Conservation (phyloP, 2,113 vertebrate species). For the Trachemys scripta region DNA sequence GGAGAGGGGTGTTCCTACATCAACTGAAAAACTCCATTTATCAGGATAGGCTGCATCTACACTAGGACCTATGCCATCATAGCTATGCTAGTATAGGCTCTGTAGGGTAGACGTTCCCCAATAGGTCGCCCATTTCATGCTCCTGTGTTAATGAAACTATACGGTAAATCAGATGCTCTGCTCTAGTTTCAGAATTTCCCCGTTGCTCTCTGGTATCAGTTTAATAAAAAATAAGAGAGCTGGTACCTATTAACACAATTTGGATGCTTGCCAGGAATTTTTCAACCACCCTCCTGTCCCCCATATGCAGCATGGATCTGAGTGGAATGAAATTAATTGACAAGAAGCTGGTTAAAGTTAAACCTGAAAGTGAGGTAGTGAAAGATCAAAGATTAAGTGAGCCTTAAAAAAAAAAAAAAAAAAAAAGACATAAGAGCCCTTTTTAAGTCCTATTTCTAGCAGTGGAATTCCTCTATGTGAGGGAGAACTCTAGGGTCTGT, state of each 20-base stretch:
- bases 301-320: conserved; percentile 38
- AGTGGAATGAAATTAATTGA: conserved; percentile 69
- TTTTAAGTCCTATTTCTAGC: conserved; percentile 22
- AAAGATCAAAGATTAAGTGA: conserved; percentile 70
- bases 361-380: conserved; percentile 57
- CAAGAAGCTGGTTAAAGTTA: conserved; percentile 72
- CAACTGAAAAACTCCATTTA: background rate
- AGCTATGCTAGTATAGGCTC: background rate
- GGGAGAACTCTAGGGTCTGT: background rate
- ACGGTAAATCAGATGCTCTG: background rate
- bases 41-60: background rate
- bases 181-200: background rate
- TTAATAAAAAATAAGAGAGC: background rate
- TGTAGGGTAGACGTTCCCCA: background rate
- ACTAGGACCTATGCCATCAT: background rate
- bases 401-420: background rate
- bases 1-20: background rate
- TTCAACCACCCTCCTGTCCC: background rate
- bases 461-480: background rate
- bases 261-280: conserved; percentile 26
- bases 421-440: background rate
- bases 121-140: background rate
- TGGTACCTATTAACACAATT: conserved; percentile 34
- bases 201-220: conserved; percentile 36
- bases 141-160: background rate